Evolutionary conservation across 2,888 invertebrate species (phyloP), one percentile per base, ranked within the genome.

Genomic region (Rambutsinella grinnellia): DNA sequence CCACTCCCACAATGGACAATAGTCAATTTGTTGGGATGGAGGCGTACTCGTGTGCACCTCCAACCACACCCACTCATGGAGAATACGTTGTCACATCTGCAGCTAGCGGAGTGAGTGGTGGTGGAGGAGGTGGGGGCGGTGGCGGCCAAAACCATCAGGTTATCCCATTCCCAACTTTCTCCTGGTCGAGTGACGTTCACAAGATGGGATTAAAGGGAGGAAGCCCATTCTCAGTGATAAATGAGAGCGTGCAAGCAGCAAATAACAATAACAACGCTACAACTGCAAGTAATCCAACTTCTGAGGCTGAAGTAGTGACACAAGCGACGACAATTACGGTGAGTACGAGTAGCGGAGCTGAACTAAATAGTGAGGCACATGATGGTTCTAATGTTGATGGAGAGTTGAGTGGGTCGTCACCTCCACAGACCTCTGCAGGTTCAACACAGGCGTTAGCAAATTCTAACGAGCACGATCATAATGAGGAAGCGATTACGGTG

Each of bases 181-280:
- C 82, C 0, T 84, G 81, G 81, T 83, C 81, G 21, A 65, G 67
- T 46, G 79, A 75, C 10, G 79, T 78, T 0, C 62, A 71, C 13
- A 76, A 71, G 56, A 61, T 82, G 57, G 84, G 84, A 10, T 65
- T 84, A 0, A 83, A 81, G 54, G 84, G 84, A 1, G 84, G 84
- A 19, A 82, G 76, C 62, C 84, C 84, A 1, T 83, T 82, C 62
- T 82, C 83, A 1, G 82, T 84, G 1, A 81, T 84, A 2, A 81
- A 79, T 66, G 84, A 82, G 53, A 79, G 69, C 49, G 76, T 77
- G 13, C 49, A 79, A 3, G 66, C 81, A n/a, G 67, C 79, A 24
- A 72, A 67, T 13, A 61, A 49, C 19, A 69, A 60, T 21, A 69
- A 54, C n/a, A 61, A 60, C 24, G 17, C 61, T 6, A 54, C 46